These are phyloP conservation scores for Pomatorhinus ruficollis DNA, from an alignment of 2,113 vertebrate species.

Conservation along the genomic window DNA sequence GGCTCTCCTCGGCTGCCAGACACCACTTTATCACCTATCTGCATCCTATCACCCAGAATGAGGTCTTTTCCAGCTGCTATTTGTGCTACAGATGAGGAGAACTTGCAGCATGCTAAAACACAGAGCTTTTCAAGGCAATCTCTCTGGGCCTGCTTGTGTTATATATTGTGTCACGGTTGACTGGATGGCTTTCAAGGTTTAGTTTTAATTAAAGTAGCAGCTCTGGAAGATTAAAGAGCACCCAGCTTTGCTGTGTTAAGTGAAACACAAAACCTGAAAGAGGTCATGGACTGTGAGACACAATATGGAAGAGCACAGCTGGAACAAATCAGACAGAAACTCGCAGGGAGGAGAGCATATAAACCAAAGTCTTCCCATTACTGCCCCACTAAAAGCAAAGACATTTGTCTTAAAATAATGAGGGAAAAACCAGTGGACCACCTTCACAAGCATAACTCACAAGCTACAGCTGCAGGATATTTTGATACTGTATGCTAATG, in stretches of 20 bases:
- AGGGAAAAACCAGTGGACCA: neutral
- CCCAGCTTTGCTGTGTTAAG: neutral
- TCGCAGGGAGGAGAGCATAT: neutral
- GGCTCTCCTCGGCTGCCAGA: neutral
- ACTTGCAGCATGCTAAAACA: neutral
- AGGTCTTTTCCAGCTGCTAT: neutral
- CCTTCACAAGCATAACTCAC: neutral
- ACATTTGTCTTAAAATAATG: neutral
- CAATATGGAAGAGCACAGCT: neutral
- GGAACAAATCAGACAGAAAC: neutral
- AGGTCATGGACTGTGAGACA: neutral
- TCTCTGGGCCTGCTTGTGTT: neutral
- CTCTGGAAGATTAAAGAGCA: neutral
- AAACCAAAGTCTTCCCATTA: neutral
- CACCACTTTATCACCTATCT: neutral
- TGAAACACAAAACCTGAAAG: conserved; percentile 9
- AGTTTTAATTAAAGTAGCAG: conserved; percentile 34
- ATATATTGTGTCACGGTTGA: neutral
- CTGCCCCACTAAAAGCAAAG: neutral
- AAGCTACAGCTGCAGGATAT: neutral
- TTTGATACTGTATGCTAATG: neutral
- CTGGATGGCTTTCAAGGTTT: conserved; percentile 14
- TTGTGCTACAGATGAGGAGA: neutral
- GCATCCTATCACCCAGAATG: neutral
- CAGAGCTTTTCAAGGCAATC: neutral